phyloP scores from a whole-genome alignment of 2,888 invertebrate genomes.

The Lycaena phlaeas region DNA sequence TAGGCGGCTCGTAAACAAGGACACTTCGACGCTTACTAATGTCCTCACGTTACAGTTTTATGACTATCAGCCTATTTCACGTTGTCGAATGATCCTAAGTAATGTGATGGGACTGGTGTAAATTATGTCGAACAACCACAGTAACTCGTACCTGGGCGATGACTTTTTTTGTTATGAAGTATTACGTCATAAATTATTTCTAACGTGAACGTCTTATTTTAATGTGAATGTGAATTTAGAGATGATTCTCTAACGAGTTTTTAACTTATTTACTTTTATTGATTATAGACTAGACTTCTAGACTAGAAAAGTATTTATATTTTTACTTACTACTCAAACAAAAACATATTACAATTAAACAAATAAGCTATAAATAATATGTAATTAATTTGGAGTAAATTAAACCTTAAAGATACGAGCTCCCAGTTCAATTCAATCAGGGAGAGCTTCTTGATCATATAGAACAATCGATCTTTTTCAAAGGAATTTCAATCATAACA shows the following conservation, averaged over 20 bases:
- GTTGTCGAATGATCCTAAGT: conserved; percentile 25
- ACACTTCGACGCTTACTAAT: conserved; percentile 58
- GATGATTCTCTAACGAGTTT: too few relatives aligned
- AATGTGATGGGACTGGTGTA: conserved; percentile 33
- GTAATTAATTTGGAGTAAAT: conserved; percentile 4
- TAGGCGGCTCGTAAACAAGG: conserved; percentile 58
- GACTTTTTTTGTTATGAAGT: neutral
- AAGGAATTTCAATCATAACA: conserved; percentile 70
- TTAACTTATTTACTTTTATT: too few relatives aligned
- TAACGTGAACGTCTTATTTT: too few relatives aligned
- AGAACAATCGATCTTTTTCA: conserved; percentile 70
- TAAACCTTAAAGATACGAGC: conserved; percentile 20
- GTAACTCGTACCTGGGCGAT: neutral
- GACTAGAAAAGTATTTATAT: too few relatives aligned
- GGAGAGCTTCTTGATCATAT: conserved; percentile 62
- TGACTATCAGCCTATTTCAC: conserved; percentile 46
- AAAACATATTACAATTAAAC: too few relatives aligned
- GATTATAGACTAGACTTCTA: too few relatives aligned
- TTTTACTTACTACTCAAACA: too few relatives aligned
- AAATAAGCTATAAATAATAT: too few relatives aligned
- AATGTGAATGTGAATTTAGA: too few relatives aligned
- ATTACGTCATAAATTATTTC: neutral
- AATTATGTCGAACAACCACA: conserved; percentile 18
- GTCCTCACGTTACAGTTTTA: conserved; percentile 51
- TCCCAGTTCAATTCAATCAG: conserved; percentile 54